These are phyloP conservation scores for Psittacus erithacus DNA, from an alignment of 2,113 vertebrate species.

Conservation along the genomic window DNA sequence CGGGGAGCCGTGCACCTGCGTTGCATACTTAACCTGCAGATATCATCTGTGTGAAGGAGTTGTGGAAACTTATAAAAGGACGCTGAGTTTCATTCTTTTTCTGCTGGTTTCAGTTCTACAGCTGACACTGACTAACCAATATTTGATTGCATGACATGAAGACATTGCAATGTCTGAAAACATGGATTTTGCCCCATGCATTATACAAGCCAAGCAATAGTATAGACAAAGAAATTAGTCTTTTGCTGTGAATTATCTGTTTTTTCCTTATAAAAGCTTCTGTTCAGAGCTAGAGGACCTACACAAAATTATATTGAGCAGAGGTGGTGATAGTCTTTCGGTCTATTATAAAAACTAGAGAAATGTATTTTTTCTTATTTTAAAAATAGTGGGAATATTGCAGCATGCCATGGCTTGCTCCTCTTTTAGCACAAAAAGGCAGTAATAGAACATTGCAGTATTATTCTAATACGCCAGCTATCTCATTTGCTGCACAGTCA, in stretches of 20 bases:
- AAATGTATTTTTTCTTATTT: slow-evolving; percentile 28
- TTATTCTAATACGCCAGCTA: slow-evolving; percentile 9
- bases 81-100: background rate
- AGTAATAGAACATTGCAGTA: background rate
- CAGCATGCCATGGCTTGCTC: background rate
- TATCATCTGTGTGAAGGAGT: background rate
- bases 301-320: background rate
- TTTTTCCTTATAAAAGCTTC: background rate
- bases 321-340: background rate
- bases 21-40: background rate
- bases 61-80: background rate
- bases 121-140: background rate
- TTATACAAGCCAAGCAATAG: background rate
- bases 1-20: background rate
- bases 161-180: background rate
- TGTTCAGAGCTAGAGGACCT: background rate
- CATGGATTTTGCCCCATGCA: background rate
- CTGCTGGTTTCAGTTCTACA: background rate
- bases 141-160: background rate
- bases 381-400: slow-evolving; percentile 19
- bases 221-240: background rate
- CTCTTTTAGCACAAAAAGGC: slow-evolving; percentile 14
- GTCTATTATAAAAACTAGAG: background rate
- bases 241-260: background rate
- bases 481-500: slow-evolving; percentile 38